phyloP scores from a whole-genome alignment of 1,140 invertebrate genomes.

The Vollenhovia emeryi region DNA sequence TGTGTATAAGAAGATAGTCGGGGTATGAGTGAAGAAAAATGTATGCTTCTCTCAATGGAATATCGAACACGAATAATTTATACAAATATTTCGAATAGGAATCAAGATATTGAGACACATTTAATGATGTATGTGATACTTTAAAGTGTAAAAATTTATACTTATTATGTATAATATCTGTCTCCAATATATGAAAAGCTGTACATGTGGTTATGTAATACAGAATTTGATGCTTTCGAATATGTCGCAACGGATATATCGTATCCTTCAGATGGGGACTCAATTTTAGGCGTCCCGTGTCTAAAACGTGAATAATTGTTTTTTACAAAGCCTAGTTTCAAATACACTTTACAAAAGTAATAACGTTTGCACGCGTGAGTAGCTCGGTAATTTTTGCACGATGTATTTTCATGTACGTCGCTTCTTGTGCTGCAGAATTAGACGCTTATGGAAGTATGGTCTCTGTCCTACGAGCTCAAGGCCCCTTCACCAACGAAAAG shows the following conservation, averaged over 20 bases:
- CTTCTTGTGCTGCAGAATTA: constrained; percentile 88
- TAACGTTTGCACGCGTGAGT: background rate
- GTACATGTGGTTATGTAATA: background rate
- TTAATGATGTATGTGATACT: background rate
- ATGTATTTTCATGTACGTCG: background rate
- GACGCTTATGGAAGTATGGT: constrained; percentile 96
- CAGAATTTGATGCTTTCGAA: background rate
- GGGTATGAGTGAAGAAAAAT: background rate
- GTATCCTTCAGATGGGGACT: background rate
- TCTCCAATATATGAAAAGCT: background rate
- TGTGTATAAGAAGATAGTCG: background rate
- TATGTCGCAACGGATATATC: background rate
- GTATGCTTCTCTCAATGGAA: background rate
- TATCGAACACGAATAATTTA: background rate
- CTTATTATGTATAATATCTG: background rate
- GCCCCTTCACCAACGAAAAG: constrained; percentile 93
- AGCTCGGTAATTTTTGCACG: background rate
- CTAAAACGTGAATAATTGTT: background rate
- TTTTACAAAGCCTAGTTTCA: background rate
- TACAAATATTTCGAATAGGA: background rate
- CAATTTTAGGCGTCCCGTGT: background rate
- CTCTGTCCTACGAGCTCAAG: constrained; percentile 96
- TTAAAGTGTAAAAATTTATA: background rate
- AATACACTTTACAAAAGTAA: background rate
- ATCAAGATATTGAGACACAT: background rate